phyloP scores from a whole-genome alignment of 2,113 vertebrate genomes.

The Rhinolophus ferrumequinum region DNA sequence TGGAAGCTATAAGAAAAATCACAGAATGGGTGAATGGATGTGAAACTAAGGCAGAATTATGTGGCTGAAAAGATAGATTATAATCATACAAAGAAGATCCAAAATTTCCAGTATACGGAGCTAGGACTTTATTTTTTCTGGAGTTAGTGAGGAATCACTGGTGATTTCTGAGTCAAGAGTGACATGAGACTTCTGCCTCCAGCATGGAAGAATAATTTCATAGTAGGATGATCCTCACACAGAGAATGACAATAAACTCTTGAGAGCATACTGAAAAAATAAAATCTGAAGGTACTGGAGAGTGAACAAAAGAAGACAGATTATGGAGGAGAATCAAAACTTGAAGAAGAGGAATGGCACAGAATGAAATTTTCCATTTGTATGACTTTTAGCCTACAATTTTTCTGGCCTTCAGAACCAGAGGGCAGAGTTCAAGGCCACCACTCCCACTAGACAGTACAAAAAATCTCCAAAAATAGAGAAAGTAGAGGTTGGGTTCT shows the following conservation, averaged over 20 bases:
- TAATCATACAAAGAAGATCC: not conserved
- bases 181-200: not conserved
- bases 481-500: not conserved
- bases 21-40: not conserved
- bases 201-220: not conserved
- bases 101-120: not conserved
- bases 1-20: not conserved
- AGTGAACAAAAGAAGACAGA: not conserved
- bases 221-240: not conserved
- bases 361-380: not conserved
- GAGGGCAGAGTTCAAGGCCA: not conserved
- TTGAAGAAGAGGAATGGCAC: not conserved
- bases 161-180: not conserved
- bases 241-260: not conserved
- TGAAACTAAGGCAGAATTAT: not conserved
- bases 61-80: not conserved
- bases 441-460: not conserved
- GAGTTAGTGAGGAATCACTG: not conserved
- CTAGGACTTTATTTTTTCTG: not conserved
- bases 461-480: not conserved
- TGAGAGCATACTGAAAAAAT: not conserved
- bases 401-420: not conserved
- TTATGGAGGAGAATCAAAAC: not conserved
- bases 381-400: not conserved
- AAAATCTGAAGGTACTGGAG: not conserved